These are phyloP conservation scores for Oncorhynchus nerka DNA, from an alignment of 2,113 vertebrate genomes.

Conservation along the genomic window DNA sequence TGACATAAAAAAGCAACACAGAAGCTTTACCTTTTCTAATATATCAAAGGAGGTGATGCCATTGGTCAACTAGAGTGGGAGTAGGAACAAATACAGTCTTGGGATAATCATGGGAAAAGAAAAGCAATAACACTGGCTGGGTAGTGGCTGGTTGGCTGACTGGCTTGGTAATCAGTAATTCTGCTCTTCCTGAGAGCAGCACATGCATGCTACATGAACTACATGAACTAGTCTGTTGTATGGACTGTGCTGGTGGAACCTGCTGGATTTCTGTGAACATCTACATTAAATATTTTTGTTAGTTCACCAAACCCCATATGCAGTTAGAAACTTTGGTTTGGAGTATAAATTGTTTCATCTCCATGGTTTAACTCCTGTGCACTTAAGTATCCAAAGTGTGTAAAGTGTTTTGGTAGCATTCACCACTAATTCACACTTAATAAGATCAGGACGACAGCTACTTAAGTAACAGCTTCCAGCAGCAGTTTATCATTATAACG, in stretches of 20 bases:
- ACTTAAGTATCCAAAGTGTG: not conserved
- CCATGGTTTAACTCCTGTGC: not conserved
- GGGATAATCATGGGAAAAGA: constrained; percentile 60
- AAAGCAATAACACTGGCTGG: constrained; percentile 38
- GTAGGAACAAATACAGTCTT: constrained; percentile 42
- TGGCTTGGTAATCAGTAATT: constrained; percentile 26
- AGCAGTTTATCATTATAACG: not conserved
- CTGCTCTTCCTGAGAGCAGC: constrained; percentile 52
- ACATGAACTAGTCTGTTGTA: constrained; percentile 35
- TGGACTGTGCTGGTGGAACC: not conserved
- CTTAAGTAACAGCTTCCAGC: constrained; percentile 18
- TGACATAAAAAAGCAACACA: constrained; percentile 67
- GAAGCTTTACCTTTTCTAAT: constrained; percentile 43
- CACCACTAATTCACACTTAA: constrained; percentile 54
- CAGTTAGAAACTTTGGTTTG: too few relatives aligned
- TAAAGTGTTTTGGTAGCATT: constrained; percentile 51
- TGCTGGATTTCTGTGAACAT: not conserved
- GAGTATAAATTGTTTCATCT: not conserved
- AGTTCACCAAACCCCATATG: too few relatives aligned
- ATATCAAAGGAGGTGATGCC: constrained; percentile 46
- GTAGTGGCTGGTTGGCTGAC: not conserved
- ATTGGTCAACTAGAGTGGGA: constrained; percentile 37
- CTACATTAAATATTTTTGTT: not conserved
- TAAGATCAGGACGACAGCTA: constrained; percentile 45
- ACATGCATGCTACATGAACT: constrained; percentile 34